A percentile compares a stretch with the other conserved stretches of the same genome.
Conservation (phyloP, 2,797 vertebrate genomes). For the Coendou prehensilis region DNA sequence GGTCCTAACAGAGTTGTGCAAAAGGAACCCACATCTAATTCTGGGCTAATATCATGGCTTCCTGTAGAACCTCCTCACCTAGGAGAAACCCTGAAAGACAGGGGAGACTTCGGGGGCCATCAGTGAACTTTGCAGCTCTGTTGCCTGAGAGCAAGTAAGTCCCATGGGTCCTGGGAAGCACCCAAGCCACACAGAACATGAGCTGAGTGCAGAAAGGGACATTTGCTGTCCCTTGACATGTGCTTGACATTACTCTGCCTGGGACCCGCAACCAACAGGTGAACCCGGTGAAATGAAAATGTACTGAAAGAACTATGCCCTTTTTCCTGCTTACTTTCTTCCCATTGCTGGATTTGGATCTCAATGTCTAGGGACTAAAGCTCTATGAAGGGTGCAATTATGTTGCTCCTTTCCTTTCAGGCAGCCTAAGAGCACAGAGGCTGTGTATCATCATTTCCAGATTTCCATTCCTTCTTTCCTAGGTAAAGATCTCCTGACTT, state of each 20-base stretch:
- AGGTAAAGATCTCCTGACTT: not conserved
- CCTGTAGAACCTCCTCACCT: not conserved
- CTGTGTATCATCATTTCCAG: not conserved
- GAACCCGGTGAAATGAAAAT: not conserved
- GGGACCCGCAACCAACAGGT: not conserved
- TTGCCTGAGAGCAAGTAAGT: not conserved
- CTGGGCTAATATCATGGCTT: not conserved
- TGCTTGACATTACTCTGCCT: not conserved
- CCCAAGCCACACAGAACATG: accelerated
- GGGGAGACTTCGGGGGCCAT: not conserved
- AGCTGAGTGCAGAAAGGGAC: not conserved
- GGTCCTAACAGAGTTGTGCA: not conserved
- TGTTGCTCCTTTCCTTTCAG: not conserved
- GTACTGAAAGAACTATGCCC: not conserved
- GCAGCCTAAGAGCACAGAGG: not conserved
- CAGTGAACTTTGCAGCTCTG: not conserved
- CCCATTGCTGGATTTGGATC: not conserved
- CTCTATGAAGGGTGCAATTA: not conserved
- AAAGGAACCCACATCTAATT: not conserved
- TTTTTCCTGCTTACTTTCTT: not conserved
- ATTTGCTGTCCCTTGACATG: not conserved
- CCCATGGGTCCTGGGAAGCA: not conserved
- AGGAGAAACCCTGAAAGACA: not conserved
- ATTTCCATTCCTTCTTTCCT: not conserved
- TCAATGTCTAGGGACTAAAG: not conserved